Percentiles rank a stretch among this genome's conserved stretches.
phyloP scores from a whole-genome alignment of 2,797 vertebrate species.

The Myiotriccus ornatus region DNA sequence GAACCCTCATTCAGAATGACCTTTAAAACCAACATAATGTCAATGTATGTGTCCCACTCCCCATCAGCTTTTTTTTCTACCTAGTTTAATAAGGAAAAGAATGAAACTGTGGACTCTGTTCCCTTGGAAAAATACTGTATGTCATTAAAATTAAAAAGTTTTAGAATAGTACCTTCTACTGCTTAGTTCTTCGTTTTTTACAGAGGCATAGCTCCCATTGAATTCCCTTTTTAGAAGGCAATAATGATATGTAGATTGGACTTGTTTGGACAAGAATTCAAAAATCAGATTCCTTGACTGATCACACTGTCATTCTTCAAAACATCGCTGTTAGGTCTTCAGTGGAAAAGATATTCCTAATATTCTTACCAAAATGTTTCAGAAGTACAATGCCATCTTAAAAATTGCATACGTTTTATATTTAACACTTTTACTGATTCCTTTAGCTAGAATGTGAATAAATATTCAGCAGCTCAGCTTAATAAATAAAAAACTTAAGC shows the following conservation, averaged over 20 bases:
- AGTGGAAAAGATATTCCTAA: slow-evolving; percentile 19
- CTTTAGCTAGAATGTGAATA: background rate
- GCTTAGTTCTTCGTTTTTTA: slow-evolving; percentile 33
- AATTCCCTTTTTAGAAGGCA: slow-evolving; percentile 62
- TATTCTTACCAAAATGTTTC: slow-evolving; percentile 35
- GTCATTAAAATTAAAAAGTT: slow-evolving; percentile 11
- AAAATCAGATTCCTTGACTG: slow-evolving; percentile 57
- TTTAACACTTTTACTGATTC: background rate
- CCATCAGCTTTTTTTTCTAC: background rate
- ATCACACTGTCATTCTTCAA: slow-evolving; percentile 54
- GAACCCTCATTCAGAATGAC: background rate
- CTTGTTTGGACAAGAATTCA: slow-evolving; percentile 66
- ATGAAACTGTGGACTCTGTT: background rate
- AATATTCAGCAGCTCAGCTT: background rate
- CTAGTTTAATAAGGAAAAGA: background rate
- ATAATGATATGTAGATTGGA: slow-evolving; percentile 61
- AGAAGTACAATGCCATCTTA: background rate
- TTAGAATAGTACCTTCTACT: slow-evolving; percentile 37
- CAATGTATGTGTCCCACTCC: background rate
- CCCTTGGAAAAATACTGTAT: background rate
- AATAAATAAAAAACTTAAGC: background rate
- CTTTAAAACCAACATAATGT: background rate
- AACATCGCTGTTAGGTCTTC: slow-evolving; percentile 2
- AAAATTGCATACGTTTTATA: background rate
- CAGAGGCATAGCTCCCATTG: slow-evolving; percentile 24